phyloP scores from a whole-genome alignment of 2,797 vertebrate species.

The Falco rusticolus region DNA sequence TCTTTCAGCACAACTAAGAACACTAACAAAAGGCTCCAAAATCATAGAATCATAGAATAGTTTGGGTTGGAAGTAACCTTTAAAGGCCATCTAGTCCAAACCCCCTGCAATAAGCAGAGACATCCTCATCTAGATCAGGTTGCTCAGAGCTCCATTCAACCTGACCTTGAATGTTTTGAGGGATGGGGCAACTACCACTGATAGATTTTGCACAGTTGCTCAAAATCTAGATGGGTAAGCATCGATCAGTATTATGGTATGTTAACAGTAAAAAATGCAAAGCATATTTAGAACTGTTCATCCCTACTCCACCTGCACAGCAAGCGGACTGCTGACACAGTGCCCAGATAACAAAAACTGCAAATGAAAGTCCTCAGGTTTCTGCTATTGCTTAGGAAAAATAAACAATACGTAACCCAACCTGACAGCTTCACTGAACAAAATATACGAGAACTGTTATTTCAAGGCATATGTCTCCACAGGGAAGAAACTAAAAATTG shows the following conservation, averaged over 20 bases:
- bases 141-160: not conserved
- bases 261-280: not conserved
- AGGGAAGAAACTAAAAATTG: constrained; percentile 9
- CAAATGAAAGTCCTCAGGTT: not conserved
- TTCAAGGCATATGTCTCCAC: not conserved
- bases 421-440: constrained; percentile 5
- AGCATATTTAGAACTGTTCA: constrained; percentile 7
- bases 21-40: not conserved
- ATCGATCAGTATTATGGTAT: not conserved
- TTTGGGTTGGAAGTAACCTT: not conserved
- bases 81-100: too few relatives aligned
- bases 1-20: not conserved
- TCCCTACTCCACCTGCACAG: not conserved
- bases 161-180: not conserved
- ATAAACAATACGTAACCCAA: not conserved
- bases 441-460: constrained; percentile 11
- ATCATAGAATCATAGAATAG: not conserved
- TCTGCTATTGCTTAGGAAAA: constrained; percentile 11
- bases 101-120: too few relatives aligned
- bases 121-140: not conserved
- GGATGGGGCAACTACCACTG: not conserved
- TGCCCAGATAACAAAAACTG: not conserved
- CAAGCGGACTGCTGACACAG: not conserved
- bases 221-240: not conserved
- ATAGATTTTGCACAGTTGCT: not conserved